These are phyloP conservation scores for Coboldia fuscipes DNA, from an alignment of 1,140 invertebrate genomes.

Conservation along the genomic window DNA sequence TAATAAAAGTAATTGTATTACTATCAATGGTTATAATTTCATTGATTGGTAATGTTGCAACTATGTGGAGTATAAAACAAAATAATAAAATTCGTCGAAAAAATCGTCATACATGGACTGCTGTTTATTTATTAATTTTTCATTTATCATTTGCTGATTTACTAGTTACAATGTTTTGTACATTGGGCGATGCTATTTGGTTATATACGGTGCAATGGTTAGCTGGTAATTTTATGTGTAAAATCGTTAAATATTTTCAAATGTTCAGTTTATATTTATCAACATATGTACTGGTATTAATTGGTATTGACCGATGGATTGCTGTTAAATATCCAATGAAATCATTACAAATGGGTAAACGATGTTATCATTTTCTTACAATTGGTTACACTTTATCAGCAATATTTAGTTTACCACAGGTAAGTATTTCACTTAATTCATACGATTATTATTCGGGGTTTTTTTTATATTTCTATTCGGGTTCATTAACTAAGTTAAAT, in stretches of 20 bases:
- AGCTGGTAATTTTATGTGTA: slow-evolving; percentile 53
- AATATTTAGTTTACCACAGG: slow-evolving; percentile 60
- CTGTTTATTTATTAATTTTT: slow-evolving; percentile 55
- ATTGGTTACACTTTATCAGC: slow-evolving; percentile 45
- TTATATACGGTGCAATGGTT: slow-evolving; percentile 58
- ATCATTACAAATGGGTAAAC: slow-evolving; percentile 35
- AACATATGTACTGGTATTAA: slow-evolving; percentile 61
- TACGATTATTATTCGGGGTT: background rate
- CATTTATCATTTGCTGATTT: slow-evolving; percentile 56
- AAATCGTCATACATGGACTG: slow-evolving; percentile 34
- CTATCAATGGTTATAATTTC: slow-evolving; percentile 44
- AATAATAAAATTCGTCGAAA: slow-evolving; percentile 25
- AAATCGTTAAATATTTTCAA: slow-evolving; percentile 60
- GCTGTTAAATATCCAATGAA: slow-evolving; percentile 66
- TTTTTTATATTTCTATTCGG: background rate
- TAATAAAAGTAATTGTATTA: slow-evolving; percentile 39
- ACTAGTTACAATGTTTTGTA: slow-evolving; percentile 57
- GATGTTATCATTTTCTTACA: slow-evolving; percentile 34
- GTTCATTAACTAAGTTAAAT: too few species aligned
- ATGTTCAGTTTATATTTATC: slow-evolving; percentile 67
- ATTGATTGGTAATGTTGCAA: slow-evolving; percentile 47
- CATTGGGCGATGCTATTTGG: slow-evolving; percentile 59
- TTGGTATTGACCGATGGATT: slow-evolving; percentile 58
- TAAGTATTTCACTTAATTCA: slow-evolving; percentile 22
- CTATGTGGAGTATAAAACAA: slow-evolving; percentile 48